Percentiles rank a stretch among this genome's conserved stretches.
Evolutionary conservation across 2,113 vertebrate genomes (phyloP).

Genomic region (Natator depressus): DNA sequence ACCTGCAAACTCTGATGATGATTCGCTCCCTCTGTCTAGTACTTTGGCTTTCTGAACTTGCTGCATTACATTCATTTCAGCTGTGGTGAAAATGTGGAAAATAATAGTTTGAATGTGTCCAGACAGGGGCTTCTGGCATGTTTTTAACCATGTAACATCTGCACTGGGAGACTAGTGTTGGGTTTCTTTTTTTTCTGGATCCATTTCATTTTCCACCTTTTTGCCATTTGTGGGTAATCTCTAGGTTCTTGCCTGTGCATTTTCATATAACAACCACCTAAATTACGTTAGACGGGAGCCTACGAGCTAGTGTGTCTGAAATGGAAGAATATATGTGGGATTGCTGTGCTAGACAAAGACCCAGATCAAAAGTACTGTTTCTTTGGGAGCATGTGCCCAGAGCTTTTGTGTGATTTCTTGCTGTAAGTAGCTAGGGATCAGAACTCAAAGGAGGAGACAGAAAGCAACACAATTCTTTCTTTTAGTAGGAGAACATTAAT

Average conservation of each 20-base stretch:
- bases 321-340: neutral
- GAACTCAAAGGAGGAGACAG: neutral
- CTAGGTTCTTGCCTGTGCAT: rapidly evolving
- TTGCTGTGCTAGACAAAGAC: neutral
- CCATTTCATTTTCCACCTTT: neutral
- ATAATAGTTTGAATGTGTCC: neutral
- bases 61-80: neutral
- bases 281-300: neutral
- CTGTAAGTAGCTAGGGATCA: rapidly evolving
- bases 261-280: neutral
- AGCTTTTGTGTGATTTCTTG: rapidly evolving
- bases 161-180: rapidly evolving
- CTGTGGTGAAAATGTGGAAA: neutral
- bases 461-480: rapidly evolving
- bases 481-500: neutral
- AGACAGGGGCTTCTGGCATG: neutral
- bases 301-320: rapidly evolving
- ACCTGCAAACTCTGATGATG: neutral
- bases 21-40: neutral
- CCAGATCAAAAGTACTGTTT: neutral
- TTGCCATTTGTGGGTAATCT: neutral
- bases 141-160: neutral
- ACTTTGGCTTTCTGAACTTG: neutral
- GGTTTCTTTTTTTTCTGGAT: neutral
- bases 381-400: rapidly evolving